Conservation (phyloP, 2,888 invertebrate genomes). For the Agrochola macilenta region DNA sequence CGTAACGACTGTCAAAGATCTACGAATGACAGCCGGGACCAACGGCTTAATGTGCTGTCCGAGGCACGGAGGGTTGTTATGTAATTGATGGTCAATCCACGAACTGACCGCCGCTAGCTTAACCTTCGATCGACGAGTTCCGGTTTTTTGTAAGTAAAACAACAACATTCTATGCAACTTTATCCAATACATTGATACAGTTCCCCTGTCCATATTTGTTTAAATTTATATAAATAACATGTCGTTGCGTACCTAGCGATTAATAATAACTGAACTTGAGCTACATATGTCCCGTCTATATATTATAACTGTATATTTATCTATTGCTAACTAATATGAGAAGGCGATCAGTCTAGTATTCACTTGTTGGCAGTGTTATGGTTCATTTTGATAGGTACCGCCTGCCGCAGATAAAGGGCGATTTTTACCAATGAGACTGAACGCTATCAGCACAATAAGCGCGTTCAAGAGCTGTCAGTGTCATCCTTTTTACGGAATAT, state of each 20-base stretch:
- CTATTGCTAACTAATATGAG: constrained; percentile 69
- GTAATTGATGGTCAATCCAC: too few species aligned
- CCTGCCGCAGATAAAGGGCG: not conserved
- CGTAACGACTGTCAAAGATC: too few species aligned
- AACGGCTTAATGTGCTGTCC: too few species aligned
- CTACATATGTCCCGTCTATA: constrained; percentile 48
- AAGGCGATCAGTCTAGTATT: constrained; percentile 75
- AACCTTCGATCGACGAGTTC: too few species aligned
- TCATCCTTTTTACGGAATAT: not conserved
- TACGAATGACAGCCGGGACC: too few species aligned
- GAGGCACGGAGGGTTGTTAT: too few species aligned
- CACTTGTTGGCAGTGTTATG: constrained; percentile 74
- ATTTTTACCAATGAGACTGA: not conserved
- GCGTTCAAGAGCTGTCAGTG: not conserved
- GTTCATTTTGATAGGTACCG: constrained; percentile 38
- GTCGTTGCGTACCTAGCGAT: constrained; percentile 47
- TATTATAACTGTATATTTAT: constrained; percentile 45
- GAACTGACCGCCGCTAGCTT: too few species aligned
- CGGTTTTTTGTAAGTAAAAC: not conserved
- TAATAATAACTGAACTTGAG: constrained; percentile 57
- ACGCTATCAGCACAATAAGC: not conserved
- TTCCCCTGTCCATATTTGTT: constrained; percentile 9
- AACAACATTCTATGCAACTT: not conserved
- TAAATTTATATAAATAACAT: constrained; percentile 45
- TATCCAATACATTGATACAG: constrained; percentile 19